A percentile compares a stretch with the other conserved stretches of the same genome.
phyloP scores from a whole-genome alignment of 2,797 vertebrate species.

The Chrysocyon brachyurus region DNA sequence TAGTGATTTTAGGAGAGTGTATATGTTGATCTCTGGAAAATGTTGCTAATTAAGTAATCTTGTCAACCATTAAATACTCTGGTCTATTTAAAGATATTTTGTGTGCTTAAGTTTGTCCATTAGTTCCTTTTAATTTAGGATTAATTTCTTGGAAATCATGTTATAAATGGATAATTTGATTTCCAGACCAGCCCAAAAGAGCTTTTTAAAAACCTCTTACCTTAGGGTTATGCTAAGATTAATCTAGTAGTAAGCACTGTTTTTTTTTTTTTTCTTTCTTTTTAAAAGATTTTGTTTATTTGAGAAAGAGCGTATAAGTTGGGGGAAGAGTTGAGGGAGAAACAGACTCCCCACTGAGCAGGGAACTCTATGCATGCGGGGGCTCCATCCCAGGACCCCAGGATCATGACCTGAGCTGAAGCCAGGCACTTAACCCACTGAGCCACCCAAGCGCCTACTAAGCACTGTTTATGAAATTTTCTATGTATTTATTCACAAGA shows the following conservation, averaged over 20 bases:
- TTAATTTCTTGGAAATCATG: conserved; percentile 42
- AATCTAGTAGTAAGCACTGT: background rate
- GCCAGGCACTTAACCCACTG: no score
- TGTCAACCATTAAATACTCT: conserved; percentile 45
- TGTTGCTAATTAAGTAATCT: conserved; percentile 42
- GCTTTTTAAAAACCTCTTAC: conserved; percentile 46
- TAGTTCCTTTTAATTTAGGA: conserved; percentile 48
- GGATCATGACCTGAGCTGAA: no score
- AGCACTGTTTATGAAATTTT: conserved; percentile 28
- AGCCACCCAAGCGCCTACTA: no score
- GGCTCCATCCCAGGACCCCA: no score
- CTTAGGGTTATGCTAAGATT: background rate
- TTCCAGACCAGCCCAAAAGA: background rate
- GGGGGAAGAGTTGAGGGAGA: no score
- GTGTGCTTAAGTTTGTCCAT: background rate
- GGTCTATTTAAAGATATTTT: conserved; percentile 46
- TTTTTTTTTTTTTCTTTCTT: no score
- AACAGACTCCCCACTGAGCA: no score
- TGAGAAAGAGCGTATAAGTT: no score
- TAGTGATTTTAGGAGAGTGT: conserved; percentile 63
- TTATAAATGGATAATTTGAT: conserved; percentile 60
- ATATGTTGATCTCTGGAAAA: conserved; percentile 55
- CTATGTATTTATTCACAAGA: background rate
- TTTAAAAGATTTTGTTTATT: no score
- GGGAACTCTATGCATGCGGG: no score